These are phyloP conservation scores for Drosophila takahashii DNA, from an alignment of 1,140 invertebrate genomes.

Conservation along the genomic window DNA sequence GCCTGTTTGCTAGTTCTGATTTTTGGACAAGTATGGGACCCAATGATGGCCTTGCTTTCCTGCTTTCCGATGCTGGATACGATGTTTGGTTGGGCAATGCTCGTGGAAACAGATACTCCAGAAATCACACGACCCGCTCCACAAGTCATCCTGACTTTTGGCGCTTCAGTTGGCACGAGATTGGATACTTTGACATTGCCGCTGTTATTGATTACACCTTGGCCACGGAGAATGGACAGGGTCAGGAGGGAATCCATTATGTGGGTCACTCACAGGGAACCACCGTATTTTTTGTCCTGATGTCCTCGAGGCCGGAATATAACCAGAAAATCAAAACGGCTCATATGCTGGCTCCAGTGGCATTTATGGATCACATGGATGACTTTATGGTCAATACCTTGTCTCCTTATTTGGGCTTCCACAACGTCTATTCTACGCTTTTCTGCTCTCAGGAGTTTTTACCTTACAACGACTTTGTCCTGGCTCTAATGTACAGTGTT, in stretches of 20 bases:
- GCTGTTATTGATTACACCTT: constrained; percentile 89
- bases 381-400: constrained; percentile 25
- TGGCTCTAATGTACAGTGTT: constrained; percentile 75
- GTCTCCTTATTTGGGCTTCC: constrained; percentile 36
- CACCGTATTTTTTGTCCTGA: constrained; percentile 86
- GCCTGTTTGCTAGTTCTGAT: constrained; percentile 86
- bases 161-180: constrained; percentile 89
- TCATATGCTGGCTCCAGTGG: constrained; percentile 88
- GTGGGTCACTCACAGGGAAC: constrained; percentile 86
- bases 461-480: constrained; percentile 57
- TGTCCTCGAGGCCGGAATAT: constrained; percentile 88
- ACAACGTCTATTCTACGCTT: constrained; percentile 75
- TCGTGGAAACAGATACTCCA: constrained; percentile 88
- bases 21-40: constrained; percentile 86
- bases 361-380: constrained; percentile 59
- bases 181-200: constrained; percentile 89
- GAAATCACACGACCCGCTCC: constrained; percentile 85
- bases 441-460: constrained; percentile 50
- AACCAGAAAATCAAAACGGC: constrained; percentile 87
- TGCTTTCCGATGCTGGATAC: constrained; percentile 88
- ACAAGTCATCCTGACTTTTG: constrained; percentile 79
- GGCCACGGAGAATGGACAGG: constrained; percentile 73
- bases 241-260: constrained; percentile 84
- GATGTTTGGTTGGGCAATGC: constrained; percentile 91
- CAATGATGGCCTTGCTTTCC: constrained; percentile 85